Evolutionary conservation across 2,888 invertebrate genomes (phyloP).

Genomic region (Yponomeuta malinellus): DNA sequence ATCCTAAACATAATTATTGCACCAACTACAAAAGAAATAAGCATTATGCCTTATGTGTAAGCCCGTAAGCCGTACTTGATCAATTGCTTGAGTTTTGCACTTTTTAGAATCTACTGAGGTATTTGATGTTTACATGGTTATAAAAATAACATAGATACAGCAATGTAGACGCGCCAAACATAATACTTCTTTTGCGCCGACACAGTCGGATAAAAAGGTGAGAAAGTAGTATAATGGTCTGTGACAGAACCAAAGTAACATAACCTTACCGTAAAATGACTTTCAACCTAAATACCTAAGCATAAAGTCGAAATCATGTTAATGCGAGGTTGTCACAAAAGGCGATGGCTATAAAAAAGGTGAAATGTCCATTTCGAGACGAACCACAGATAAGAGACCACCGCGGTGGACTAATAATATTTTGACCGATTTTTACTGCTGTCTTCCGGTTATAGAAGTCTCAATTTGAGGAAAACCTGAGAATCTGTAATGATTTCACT

Average conservation of each 20-base stretch:
- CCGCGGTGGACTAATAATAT: conserved; percentile 44
- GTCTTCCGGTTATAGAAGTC: conserved; percentile 59
- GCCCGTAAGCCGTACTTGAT: no score
- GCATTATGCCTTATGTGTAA: no score
- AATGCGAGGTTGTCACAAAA: conserved; percentile 54
- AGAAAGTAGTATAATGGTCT: conserved; percentile 54
- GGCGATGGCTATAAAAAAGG: conserved; percentile 67
- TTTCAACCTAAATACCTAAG: conserved; percentile 24
- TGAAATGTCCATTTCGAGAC: conserved; percentile 70
- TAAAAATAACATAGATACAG: no score
- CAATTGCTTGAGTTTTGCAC: no score
- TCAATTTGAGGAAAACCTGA: conserved; percentile 28
- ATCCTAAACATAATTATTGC: no score
- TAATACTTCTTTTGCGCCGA: background rate
- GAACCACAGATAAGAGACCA: conserved; percentile 69
- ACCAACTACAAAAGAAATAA: no score
- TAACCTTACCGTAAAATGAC: conserved; percentile 16
- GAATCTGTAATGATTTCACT: background rate
- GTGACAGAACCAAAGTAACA: conserved; percentile 50
- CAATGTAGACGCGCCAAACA: background rate
- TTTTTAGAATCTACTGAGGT: no score
- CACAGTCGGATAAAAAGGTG: conserved; percentile 45
- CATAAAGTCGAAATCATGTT: background rate
- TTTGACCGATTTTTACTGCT: conserved; percentile 55
- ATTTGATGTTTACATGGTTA: no score